phyloP scores from a whole-genome alignment of 2,888 invertebrate genomes.

The Machimus atricapillus region DNA sequence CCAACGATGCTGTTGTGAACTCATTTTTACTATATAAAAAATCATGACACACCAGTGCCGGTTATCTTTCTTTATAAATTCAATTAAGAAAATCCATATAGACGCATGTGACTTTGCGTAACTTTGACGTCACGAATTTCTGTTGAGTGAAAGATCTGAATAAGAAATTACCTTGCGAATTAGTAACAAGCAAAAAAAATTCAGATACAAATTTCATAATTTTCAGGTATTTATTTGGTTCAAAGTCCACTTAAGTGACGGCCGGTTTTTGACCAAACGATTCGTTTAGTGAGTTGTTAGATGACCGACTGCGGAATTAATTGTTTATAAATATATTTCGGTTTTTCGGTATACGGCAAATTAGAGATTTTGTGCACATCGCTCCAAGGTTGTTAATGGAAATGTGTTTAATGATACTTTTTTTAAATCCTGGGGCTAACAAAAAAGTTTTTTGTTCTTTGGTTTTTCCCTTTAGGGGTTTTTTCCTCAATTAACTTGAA shows the following conservation, averaged over 20 bases:
- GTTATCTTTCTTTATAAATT: background rate
- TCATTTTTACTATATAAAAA: background rate
- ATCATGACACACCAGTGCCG: background rate
- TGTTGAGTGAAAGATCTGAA: background rate
- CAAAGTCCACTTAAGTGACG: background rate
- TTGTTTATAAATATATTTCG: background rate
- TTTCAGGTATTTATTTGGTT: background rate
- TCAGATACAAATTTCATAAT: background rate
- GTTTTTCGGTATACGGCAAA: background rate
- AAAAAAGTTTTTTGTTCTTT: background rate
- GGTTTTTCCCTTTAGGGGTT: background rate
- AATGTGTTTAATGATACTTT: background rate
- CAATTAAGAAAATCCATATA: background rate
- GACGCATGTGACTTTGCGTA: background rate
- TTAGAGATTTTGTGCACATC: background rate
- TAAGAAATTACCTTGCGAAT: background rate
- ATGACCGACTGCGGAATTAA: background rate
- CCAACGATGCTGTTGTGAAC: background rate
- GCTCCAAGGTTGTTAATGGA: background rate
- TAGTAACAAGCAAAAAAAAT: background rate
- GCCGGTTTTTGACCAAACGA: background rate
- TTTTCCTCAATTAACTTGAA: background rate
- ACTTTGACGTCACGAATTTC: background rate
- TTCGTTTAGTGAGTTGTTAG: background rate
- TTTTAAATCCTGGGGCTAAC: background rate